Conservation (phyloP, 2,113 vertebrate species). For the Oryzias javanicus region DNA sequence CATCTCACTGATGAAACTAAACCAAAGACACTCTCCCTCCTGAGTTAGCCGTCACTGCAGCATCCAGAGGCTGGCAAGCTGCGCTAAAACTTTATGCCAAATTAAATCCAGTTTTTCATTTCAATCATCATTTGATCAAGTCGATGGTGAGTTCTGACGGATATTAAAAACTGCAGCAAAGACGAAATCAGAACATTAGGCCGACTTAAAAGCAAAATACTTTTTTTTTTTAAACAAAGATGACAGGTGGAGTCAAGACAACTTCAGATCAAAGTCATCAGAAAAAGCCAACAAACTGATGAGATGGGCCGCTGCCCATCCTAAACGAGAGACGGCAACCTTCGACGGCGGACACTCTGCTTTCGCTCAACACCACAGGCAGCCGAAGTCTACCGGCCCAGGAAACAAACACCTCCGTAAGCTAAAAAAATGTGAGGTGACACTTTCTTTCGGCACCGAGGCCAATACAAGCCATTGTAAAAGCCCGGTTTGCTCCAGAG, state of each 20-base stretch:
- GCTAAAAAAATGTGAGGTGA: constrained; percentile 28
- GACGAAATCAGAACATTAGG: no score
- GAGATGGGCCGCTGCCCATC: constrained; percentile 65
- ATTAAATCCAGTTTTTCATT: not conserved
- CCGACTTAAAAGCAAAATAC: no score
- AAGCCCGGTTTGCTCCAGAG: constrained; percentile 84
- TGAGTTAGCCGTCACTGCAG: constrained; percentile 66
- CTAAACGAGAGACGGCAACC: constrained; percentile 26
- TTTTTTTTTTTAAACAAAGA: not conserved
- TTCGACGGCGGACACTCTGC: constrained; percentile 3
- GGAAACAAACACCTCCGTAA: constrained; percentile 11
- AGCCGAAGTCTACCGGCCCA: constrained; percentile 12
- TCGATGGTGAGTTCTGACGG: constrained; percentile 10
- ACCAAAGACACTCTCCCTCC: not conserved
- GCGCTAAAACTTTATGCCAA: constrained; percentile 12
- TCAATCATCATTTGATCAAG: not conserved
- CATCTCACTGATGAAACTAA: constrained; percentile 37
- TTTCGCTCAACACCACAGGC: not conserved
- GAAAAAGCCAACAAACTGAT: constrained; percentile 21
- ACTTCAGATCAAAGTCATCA: not conserved
- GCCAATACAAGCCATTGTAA: constrained; percentile 99
- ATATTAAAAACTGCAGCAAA: constrained; percentile 33
- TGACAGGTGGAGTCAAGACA: constrained; percentile 19
- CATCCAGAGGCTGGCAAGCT: constrained; percentile 1
- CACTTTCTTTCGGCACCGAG: constrained; percentile 61